Percentiles rank a stretch among this genome's conserved stretches.
phyloP scores from a whole-genome alignment of 2,888 invertebrate species.

The Limnephilus lunatus region DNA sequence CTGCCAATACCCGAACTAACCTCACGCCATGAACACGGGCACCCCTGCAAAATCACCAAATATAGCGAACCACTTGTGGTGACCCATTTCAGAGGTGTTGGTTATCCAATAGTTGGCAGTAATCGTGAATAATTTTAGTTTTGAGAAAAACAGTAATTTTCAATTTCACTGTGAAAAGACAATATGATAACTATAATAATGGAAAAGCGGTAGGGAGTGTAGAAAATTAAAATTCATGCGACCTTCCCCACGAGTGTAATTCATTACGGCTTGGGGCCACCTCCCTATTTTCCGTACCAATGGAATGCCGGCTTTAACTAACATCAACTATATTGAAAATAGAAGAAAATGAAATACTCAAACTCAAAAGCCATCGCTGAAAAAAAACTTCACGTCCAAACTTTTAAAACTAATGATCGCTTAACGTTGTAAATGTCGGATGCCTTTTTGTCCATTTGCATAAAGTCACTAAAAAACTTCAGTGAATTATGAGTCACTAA shows the following conservation, averaged over 20 bases:
- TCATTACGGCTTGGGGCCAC: not conserved
- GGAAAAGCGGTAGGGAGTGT: too few relatives aligned
- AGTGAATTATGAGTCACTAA: conserved; percentile 25
- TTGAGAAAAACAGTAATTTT: too few relatives aligned
- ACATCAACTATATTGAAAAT: not conserved
- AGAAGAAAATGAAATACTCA: not conserved
- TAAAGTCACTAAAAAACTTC: conserved; percentile 19
- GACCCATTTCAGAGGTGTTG: too few relatives aligned
- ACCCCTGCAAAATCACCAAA: too few relatives aligned
- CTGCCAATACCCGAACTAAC: too few relatives aligned
- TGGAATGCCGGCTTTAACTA: not conserved
- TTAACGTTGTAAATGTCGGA: conserved; percentile 18
- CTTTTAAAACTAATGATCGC: conserved; percentile 24
- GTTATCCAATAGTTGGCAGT: too few relatives aligned
- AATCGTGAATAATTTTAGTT: too few relatives aligned
- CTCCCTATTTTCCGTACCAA: not conserved
- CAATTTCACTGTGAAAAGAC: too few relatives aligned
- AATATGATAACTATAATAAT: too few relatives aligned
- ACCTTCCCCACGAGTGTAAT: not conserved
- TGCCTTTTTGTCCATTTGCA: not conserved
- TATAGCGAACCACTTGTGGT: too few relatives aligned
- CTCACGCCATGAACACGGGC: too few relatives aligned
- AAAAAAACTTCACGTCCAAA: not conserved
- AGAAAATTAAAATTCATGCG: not conserved
- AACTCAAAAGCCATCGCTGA: not conserved